Percentiles rank a stretch among this genome's conserved stretches.
Conservation (phyloP, 2,888 invertebrate genomes). For the Acanthosepion pharaonis region DNA sequence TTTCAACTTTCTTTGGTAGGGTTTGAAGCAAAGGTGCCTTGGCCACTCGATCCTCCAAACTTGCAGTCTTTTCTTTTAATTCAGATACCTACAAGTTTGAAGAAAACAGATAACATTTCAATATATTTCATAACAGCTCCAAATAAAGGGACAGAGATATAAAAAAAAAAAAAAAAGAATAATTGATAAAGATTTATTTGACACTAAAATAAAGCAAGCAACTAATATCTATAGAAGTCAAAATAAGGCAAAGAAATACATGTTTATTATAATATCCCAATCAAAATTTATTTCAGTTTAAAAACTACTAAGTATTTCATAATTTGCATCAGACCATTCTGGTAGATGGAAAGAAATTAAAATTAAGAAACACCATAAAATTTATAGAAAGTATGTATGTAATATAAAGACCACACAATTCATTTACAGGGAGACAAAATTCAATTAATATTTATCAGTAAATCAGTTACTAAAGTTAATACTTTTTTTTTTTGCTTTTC, state of each 20-base stretch:
- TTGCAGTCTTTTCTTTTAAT: slow-evolving; percentile 3
- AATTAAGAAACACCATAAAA: too few species aligned
- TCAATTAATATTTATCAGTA: too few species aligned
- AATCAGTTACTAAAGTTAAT: too few species aligned
- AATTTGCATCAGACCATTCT: too few species aligned
- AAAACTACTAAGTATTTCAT: too few species aligned
- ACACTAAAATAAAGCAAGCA: not conserved
- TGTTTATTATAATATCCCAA: not conserved
- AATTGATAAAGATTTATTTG: not conserved
- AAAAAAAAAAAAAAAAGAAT: not conserved
- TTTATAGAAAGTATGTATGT: too few species aligned
- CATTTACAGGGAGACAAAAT: too few species aligned
- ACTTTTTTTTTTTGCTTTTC: too few species aligned
- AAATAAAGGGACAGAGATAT: not conserved
- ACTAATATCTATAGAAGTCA: not conserved
- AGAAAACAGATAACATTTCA: not conserved
- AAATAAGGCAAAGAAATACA: not conserved
- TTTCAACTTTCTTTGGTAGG: slow-evolving; percentile 37
- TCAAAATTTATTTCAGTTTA: too few species aligned
- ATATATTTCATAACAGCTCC: not conserved
- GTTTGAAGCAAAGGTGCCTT: slow-evolving; percentile 37
- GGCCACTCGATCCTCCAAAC: not conserved
- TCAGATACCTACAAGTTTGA: not conserved
- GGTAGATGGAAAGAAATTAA: too few species aligned
- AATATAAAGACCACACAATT: too few species aligned